Conservation (phyloP, 2,888 invertebrate species). For the Ectemnius cavifrons region DNA sequence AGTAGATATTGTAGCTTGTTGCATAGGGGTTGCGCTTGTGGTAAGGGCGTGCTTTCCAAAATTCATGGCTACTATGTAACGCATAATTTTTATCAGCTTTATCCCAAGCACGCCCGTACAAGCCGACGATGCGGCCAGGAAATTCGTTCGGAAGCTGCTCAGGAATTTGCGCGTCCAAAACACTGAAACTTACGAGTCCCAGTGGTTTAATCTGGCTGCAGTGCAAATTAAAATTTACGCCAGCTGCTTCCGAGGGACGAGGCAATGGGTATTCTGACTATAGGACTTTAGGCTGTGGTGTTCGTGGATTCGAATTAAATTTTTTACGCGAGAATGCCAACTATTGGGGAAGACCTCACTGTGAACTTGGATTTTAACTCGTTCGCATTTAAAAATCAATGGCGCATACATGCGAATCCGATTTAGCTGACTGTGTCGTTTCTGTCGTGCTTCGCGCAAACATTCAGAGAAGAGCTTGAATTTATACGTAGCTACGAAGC, state of each 20-base stretch:
- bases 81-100: no score
- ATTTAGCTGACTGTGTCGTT: slow-evolving; percentile 1
- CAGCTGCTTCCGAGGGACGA: neutral
- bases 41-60: no score
- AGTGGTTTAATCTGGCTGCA: neutral
- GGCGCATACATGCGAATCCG: slow-evolving; percentile 24
- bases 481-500: slow-evolving; percentile 35
- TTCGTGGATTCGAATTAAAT: slow-evolving; percentile 38
- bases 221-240: slow-evolving; percentile 8
- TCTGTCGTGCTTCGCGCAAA: slow-evolving; percentile 17
- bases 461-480: slow-evolving; percentile 22
- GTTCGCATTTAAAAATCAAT: slow-evolving; percentile 46
- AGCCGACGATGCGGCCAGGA: no score
- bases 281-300: neutral
- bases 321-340: slow-evolving; percentile 24
- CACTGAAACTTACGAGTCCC: neutral
- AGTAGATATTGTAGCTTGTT: no score
- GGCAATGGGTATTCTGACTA: no score
- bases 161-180: slow-evolving; percentile 5
- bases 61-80: no score
- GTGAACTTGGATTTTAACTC: neutral
- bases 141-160: no score
- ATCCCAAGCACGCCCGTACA: no score
- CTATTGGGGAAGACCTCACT: slow-evolving; percentile 29
- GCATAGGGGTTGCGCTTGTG: no score